A percentile compares a stretch with the other conserved stretches of the same genome.
phyloP scores from a whole-genome alignment of 1,140 invertebrate genomes.

The Galendromus occidentalis region DNA sequence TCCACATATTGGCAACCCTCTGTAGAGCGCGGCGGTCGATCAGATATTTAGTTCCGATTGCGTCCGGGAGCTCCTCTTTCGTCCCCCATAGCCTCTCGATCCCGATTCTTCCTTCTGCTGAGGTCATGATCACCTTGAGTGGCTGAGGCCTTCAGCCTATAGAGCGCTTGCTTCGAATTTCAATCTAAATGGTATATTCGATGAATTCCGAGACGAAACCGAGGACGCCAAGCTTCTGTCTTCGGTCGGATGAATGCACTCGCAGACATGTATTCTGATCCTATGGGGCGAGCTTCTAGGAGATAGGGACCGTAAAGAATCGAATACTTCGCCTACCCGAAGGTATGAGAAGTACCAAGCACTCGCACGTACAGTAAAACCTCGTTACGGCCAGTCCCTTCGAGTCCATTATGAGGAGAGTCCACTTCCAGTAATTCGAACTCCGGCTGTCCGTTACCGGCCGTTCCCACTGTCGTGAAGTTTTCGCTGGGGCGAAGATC shows the following conservation, averaged over 20 bases:
- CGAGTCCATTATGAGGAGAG: too few relatives aligned
- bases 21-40: background rate
- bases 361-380: conserved; percentile 5
- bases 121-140: background rate
- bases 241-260: background rate
- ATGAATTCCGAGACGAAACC: background rate
- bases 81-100: background rate
- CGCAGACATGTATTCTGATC: background rate
- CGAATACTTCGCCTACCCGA: background rate
- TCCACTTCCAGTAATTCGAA: background rate
- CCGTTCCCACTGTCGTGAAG: background rate
- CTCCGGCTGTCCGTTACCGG: background rate
- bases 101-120: background rate
- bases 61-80: background rate
- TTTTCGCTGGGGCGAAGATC: too few relatives aligned
- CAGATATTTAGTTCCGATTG: background rate
- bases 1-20: conserved; percentile 1
- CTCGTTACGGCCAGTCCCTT: too few relatives aligned
- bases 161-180: too few relatives aligned
- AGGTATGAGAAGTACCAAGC: background rate
- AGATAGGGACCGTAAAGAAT: background rate
- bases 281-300: background rate
- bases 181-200: too few relatives aligned
- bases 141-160: background rate
- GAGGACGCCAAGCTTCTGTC: background rate